Base-by-base conservation (phyloP, 2,888 invertebrate species). In the Clusia tigrina region DNA sequence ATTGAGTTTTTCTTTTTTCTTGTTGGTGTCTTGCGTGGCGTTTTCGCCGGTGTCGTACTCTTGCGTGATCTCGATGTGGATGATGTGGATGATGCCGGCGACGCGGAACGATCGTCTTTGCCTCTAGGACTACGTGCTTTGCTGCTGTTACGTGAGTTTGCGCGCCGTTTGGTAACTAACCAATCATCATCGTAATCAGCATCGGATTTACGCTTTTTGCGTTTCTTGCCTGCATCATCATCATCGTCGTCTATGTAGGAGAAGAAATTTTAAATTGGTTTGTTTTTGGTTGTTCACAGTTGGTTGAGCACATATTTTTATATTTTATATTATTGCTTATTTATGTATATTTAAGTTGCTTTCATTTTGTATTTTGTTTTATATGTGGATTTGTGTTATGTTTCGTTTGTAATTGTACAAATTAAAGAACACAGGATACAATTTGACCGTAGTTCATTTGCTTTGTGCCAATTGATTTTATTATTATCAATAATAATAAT, bases 101-200 rank as follows among this genome's bases (percentile, higher is more conserved):
- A 81, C 62, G 74, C 76, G 67, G 80, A 77, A 51, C 81, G 80
- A 67, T 81, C 81, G 53, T 82, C 81, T 72, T 81, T 79, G 63
- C 70, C 72, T 20, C 79, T 78, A 54, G 79, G 69, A 72, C 74
- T 79, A 62, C 82, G 79, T 52, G 79, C 82, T 25, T 79, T 81
- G 62, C 72, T 76, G 68, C 74, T 78, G 37, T 78, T 78, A 15
- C 81, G 76, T 46, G 81, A 79, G 66, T 67, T 76, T 10, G 74
- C 72, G 55, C 78, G 78, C 5, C 77, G 74, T 67, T 79, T 78
- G 64, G 77, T 80, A 18, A 76, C 76, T 66, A 78, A 75, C 84
- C 84, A 84, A 72, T 84, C 84, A 67, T 84, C 83, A 71, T 84
- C 84, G 67, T 83, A 83, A 66, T 84, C 84, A 54, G 82, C 79